A percentile compares a stretch with the other conserved stretches of the same genome.
phyloP scores from a whole-genome alignment of 2,797 vertebrate genomes.

The Macrochelys suwanniensis region DNA sequence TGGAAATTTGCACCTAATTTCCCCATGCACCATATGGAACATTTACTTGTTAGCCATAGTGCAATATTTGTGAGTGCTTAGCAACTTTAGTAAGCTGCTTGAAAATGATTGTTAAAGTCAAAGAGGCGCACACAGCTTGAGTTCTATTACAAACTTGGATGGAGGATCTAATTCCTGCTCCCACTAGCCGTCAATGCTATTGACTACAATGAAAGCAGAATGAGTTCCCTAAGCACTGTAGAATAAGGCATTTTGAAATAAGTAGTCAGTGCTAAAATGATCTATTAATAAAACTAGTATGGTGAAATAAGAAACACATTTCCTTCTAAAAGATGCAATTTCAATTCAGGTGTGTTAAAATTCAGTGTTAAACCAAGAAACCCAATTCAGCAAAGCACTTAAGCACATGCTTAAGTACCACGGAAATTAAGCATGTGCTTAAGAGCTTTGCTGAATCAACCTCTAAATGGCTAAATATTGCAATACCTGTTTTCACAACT shows the following conservation, averaged over 20 bases:
- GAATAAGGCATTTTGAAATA: neutral
- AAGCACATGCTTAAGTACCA: neutral
- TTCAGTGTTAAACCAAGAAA: neutral
- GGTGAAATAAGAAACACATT: neutral
- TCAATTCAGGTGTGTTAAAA: neutral
- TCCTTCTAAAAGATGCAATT: neutral
- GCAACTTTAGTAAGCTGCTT: neutral
- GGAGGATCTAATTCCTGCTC: neutral
- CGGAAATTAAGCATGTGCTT: neutral
- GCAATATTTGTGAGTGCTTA: neutral
- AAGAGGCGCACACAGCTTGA: neutral
- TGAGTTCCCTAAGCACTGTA: neutral
- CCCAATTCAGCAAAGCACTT: neutral
- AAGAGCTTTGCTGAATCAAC: neutral
- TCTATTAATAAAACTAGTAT: neutral
- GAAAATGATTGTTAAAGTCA: neutral
- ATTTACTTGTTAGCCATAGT: neutral
- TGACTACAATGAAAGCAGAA: neutral
- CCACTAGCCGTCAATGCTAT: neutral
- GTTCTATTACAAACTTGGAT: neutral
- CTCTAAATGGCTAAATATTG: neutral
- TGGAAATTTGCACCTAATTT: neutral
- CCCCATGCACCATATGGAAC: neutral
- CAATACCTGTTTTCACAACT: neutral
- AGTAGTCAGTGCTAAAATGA: neutral